phyloP scores from a whole-genome alignment of 2,888 invertebrate species.

The Zaprionus obscuricornis region DNA sequence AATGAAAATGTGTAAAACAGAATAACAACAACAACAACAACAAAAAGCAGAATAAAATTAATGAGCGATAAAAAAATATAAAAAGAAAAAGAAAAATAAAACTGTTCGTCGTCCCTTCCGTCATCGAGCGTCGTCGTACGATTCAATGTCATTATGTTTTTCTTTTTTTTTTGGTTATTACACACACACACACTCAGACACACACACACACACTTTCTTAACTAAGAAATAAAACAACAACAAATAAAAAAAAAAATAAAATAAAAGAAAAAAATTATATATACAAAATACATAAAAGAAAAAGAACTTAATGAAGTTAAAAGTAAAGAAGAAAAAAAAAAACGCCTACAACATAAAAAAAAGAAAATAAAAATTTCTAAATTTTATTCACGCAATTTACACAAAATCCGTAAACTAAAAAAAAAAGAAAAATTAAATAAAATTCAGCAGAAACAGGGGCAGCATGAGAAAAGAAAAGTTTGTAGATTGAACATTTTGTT shows the following conservation, averaged over 20 bases:
- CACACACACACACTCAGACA: not conserved
- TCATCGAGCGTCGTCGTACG: slow-evolving; percentile 60
- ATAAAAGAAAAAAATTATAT: not conserved
- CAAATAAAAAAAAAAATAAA: slow-evolving; percentile 12
- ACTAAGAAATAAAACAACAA: slow-evolving; percentile 48
- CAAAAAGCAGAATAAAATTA: slow-evolving; percentile 2
- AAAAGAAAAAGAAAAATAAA: slow-evolving; percentile 36
- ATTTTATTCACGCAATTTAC: slow-evolving; percentile 51
- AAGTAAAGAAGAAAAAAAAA: not conserved
- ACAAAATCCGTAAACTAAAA: slow-evolving; percentile 50
- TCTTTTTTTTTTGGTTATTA: slow-evolving; percentile 41
- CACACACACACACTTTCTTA: slow-evolving; percentile 40
- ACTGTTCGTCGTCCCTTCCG: slow-evolving; percentile 72
- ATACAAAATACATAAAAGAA: slow-evolving; percentile 51
- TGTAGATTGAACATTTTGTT: slow-evolving; percentile 32
- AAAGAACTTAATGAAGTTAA: slow-evolving; percentile 12
- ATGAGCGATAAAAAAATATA: no score
- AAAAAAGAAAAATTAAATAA: slow-evolving; percentile 31
- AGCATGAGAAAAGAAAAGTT: not conserved
- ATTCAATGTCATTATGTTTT: slow-evolving; percentile 67
- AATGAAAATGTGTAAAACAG: no score
- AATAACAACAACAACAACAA: slow-evolving; percentile 7
- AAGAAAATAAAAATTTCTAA: slow-evolving; percentile 36
- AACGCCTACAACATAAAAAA: slow-evolving; percentile 12
- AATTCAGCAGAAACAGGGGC: slow-evolving; percentile 15